Percentiles rank a stretch among this genome's conserved stretches.
Evolutionary conservation across 35 echinoderm and acorn worm species (phyloP).

Genomic region (Anneissia japonica): DNA sequence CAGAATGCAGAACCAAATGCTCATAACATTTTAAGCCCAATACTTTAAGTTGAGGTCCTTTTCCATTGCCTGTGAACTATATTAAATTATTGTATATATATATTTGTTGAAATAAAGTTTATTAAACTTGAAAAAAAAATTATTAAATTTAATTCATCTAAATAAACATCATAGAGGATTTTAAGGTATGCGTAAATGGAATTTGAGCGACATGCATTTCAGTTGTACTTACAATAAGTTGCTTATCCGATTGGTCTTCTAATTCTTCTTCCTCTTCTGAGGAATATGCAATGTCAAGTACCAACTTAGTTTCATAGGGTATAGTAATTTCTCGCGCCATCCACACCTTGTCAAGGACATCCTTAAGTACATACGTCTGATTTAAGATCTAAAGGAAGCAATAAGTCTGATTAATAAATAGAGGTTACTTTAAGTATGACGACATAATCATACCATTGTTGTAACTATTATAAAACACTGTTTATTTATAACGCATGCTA

Average conservation of each 20-base stretch:
- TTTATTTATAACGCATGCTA: not conserved
- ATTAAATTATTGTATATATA: too few species aligned
- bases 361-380: slow-evolving; percentile 66
- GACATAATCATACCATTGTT: not conserved
- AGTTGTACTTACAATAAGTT: slow-evolving; percentile 47
- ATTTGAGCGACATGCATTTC: too few species aligned
- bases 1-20: too few species aligned
- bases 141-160: too few species aligned
- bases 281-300: slow-evolving; percentile 44
- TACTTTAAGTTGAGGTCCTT: too few species aligned
- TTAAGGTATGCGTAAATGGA: too few species aligned
- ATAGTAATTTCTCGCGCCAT: slow-evolving; percentile 23
- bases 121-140: too few species aligned
- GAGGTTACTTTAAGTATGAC: not conserved
- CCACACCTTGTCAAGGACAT: slow-evolving; percentile 70
- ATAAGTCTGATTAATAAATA: not conserved
- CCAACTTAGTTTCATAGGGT: slow-evolving; percentile 38
- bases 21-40: too few species aligned
- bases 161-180: too few species aligned
- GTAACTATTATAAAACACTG: not conserved
- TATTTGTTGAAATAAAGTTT: too few species aligned
- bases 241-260: slow-evolving; percentile 29
- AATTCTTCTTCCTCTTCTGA: slow-evolving; percentile 24
- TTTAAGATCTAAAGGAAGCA: slow-evolving; percentile 51
- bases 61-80: too few species aligned